Percentiles rank a stretch among this genome's conserved stretches.
Evolutionary conservation across 2,888 invertebrate genomes (phyloP).

Genomic region (Myathropa florea): DNA sequence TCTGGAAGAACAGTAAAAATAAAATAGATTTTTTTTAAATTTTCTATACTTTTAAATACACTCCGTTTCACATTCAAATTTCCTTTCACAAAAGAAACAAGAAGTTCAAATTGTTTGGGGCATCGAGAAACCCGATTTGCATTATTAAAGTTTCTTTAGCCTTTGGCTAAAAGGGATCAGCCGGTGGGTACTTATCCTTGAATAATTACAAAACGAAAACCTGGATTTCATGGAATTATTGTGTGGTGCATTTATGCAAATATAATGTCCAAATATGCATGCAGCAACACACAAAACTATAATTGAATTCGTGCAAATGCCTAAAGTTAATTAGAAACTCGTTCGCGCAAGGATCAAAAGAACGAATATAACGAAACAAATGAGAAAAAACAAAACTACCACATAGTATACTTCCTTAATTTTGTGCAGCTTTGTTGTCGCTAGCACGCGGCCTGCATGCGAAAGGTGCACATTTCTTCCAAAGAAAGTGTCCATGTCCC

Average conservation of each 20-base stretch:
- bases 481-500: conserved; percentile 28
- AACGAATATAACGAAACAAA: background rate
- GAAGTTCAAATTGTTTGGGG: too few species aligned
- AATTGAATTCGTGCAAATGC: conserved; percentile 49
- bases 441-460: conserved; percentile 12
- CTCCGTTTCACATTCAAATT: background rate
- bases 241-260: conserved; percentile 41
- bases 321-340: conserved; percentile 49
- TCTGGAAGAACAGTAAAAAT: too few species aligned
- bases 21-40: too few species aligned
- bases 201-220: conserved; percentile 28
- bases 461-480: conserved; percentile 41
- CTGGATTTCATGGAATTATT: conserved; percentile 34
- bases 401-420: background rate
- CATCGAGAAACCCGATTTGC: too few species aligned
- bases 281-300: conserved; percentile 17
- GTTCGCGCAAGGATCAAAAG: conserved; percentile 57
- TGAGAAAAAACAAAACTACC: background rate
- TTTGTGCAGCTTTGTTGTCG: background rate
- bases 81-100: too few species aligned
- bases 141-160: background rate
- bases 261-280: conserved; percentile 18
- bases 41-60: too few species aligned
- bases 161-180: conserved; percentile 21
- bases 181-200: conserved; percentile 34